These are phyloP conservation scores for Silurus glanis DNA, from an alignment of 2,113 vertebrate genomes.

Conservation along the genomic window DNA sequence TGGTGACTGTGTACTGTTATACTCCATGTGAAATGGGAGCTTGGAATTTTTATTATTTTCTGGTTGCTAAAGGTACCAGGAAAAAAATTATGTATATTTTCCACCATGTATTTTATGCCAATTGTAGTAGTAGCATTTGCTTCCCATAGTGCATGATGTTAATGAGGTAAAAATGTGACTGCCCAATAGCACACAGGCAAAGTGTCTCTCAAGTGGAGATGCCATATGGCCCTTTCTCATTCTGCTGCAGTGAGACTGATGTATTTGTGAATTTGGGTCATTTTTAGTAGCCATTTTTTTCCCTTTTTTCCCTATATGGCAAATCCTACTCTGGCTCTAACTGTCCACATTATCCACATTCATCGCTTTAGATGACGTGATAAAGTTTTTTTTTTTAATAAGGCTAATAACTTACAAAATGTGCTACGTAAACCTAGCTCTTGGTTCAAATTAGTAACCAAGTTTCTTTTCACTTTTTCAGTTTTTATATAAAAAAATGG, in stretches of 20 bases:
- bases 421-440: no score
- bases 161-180: not conserved
- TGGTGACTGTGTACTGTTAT: not conserved
- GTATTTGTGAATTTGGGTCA: constrained; percentile 53
- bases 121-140: not conserved
- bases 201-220: constrained; percentile 8
- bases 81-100: not conserved
- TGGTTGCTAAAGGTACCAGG: not conserved
- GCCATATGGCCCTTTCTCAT: constrained; percentile 9
- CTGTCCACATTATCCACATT: no score
- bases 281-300: constrained; percentile 37
- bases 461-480: not conserved
- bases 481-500: not conserved
- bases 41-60: not conserved
- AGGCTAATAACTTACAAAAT: no score
- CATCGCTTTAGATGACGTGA: no score
- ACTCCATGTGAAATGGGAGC: not conserved
- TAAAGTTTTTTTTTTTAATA: no score
- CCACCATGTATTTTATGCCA: not conserved
- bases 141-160: not conserved
- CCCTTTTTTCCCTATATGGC: constrained; percentile 12
- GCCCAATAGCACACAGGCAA: not conserved
- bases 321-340: constrained; percentile 20
- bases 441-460: no score
- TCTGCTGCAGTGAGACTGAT: constrained; percentile 16